Base-by-base conservation (phyloP, 2,888 invertebrate genomes). In the Papilio gigon region DNA sequence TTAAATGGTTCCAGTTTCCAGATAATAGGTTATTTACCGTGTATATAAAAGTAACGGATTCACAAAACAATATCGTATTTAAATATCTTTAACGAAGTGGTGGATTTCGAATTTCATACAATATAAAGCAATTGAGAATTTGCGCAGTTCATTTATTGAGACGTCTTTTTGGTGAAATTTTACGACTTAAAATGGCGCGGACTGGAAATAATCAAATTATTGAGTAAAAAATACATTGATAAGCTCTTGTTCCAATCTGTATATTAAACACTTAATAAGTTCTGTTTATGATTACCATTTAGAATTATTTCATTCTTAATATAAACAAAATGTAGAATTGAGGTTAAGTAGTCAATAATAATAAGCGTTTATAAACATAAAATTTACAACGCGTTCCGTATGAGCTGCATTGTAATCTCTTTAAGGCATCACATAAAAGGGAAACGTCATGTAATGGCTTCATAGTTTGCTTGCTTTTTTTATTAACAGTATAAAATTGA, bases 311-410 rank as follows among this genome's bases (percentile, higher is more conserved):
- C 53, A 65, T 61, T 65, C 42, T 44, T 56, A 56, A 56, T 56
- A 65, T 42, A 69, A 69, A 69, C 61, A 65, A 65, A n/a, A 68
- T 12, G 35, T 53, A 35, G 33, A 44, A 69, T 69, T 65, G 35
- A 65, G 69, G 69, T 69, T 69, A 69, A 62, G 65, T 65, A 65
- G 53, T 62, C 65, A 69, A 69, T 69, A 65, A 69, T 69, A 65
- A 69, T 61, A 65, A 61, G 65, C 61, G 69, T 56, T 69, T 69
- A 47, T 53, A 69, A 69, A 61, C 44, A 69, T 65, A 62, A 65
- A 65, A 61, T 69, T 69, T 69, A 69, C 65, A 61, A 65, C 61
- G 42, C 59, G 40, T 69, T 61, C 61, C 65, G 65, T 69, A 65
- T 69, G 65, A 65, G 65, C 69, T 25, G 44, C 27, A 69, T 69